Evolutionary conservation across 2,797 vertebrate genomes (phyloP).

Genomic region (Rhodeus uyekii): DNA sequence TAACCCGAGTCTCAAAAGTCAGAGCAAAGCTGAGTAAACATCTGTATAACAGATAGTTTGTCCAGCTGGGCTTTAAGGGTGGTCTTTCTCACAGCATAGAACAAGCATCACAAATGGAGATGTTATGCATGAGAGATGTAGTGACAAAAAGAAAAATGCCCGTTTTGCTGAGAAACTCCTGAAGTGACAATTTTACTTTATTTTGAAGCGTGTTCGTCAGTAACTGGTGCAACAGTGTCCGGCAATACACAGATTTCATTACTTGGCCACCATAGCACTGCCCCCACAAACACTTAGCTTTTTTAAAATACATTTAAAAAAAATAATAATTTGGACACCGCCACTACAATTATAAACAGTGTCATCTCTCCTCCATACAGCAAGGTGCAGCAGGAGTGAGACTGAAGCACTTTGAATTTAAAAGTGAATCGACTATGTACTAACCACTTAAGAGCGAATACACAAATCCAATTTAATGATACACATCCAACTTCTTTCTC

Average conservation of each 20-base stretch:
- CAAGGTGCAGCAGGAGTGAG: too few species aligned
- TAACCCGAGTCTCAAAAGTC: slow-evolving; percentile 32
- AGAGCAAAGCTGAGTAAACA: slow-evolving; percentile 8
- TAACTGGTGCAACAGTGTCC: not conserved
- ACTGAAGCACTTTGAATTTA: too few species aligned
- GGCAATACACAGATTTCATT: not conserved
- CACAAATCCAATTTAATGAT: too few species aligned
- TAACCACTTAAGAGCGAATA: too few species aligned
- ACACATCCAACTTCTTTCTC: too few species aligned
- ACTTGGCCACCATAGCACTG: not conserved
- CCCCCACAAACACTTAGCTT: not conserved
- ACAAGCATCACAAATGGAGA: slow-evolving; percentile 11
- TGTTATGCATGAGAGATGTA: not conserved
- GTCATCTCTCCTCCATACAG: too few species aligned
- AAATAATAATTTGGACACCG: too few species aligned
- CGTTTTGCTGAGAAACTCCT: not conserved
- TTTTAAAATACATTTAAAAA: too few species aligned
- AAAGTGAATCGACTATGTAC: too few species aligned
- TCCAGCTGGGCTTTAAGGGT: slow-evolving; percentile 19
- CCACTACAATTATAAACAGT: too few species aligned
- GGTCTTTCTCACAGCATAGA: not conserved
- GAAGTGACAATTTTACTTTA: not conserved
- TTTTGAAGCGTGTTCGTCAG: not conserved
- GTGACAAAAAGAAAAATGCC: not conserved
- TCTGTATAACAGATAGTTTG: slow-evolving; percentile 1